Percentiles rank a stretch among this genome's conserved stretches.
These are phyloP conservation scores for Psix sp. DNA, from an alignment of 1,140 invertebrate species.

Conservation along the genomic window DNA sequence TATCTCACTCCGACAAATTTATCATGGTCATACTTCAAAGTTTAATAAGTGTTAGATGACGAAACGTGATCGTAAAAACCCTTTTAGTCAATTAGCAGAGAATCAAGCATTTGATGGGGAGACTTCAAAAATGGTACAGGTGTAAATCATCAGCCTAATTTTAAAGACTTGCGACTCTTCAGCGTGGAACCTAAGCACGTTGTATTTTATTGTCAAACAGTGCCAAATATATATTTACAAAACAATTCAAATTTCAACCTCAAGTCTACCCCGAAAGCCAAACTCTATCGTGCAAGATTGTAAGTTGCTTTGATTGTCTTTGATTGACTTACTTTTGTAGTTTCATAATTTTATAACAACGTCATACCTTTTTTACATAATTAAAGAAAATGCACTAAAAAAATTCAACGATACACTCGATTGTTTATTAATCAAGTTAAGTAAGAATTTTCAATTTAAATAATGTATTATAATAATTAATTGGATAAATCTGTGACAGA, in stretches of 20 bases:
- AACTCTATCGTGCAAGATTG: too few relatives aligned
- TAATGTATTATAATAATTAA: not conserved
- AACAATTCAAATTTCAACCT: too few relatives aligned
- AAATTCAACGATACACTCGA: too few relatives aligned
- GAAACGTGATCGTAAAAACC: slow-evolving; percentile 6
- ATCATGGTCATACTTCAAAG: not conserved
- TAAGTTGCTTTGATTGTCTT: too few relatives aligned
- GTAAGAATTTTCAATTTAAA: too few relatives aligned
- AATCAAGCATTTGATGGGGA: slow-evolving; percentile 12
- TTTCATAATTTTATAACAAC: too few relatives aligned
- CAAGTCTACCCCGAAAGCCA: too few relatives aligned
- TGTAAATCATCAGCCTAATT: slow-evolving; percentile 56
- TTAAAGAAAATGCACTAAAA: too few relatives aligned
- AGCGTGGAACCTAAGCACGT: slow-evolving; percentile 42
- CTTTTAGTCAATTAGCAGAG: slow-evolving; percentile 49
- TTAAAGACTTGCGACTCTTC: slow-evolving; percentile 56
- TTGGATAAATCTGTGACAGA: not conserved
- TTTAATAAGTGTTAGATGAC: slow-evolving; percentile 9
- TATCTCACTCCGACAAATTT: slow-evolving; percentile 18
- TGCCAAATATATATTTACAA: too few relatives aligned
- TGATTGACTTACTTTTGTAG: too few relatives aligned
- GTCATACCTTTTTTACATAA: too few relatives aligned
- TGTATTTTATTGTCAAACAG: slow-evolving; percentile 22
- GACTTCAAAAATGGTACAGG: slow-evolving; percentile 41
- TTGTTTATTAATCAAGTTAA: too few relatives aligned